Evolutionary conservation across 2,113 vertebrate genomes (phyloP), one percentile per base, ranked within the genome.

Genomic region (Hydrolagus affinis): DNA sequence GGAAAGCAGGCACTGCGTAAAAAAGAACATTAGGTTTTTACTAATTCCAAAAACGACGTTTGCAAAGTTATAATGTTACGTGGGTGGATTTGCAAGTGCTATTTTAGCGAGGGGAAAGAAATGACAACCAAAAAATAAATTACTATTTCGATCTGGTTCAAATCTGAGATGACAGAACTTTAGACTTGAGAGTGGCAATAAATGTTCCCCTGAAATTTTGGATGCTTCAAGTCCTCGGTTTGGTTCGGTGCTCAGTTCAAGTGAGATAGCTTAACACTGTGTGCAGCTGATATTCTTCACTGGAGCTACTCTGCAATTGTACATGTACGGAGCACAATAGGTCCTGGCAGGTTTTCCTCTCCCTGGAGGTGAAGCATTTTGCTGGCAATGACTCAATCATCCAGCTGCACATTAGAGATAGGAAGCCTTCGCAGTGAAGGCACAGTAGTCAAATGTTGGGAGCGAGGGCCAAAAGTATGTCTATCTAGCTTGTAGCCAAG

Each of bases 401-500:
- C 32, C 17, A 75, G 32, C 73, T 75, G 73, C 73, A 75, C 73
- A 75, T 44, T 44, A 10, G 73, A 56, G 73, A 75, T 56, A 75
- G 17, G 15, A 56, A 56, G 11, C 17, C 15, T 74, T 56, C 17
- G 15, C 73, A 75, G 56, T 75, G 32, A 75, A 75, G 32, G 21
- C 14, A 75, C 2, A 44, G 44, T 6, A 21, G 32, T 75, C 21
- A 56, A 75, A n/a, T 56, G 21, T 3, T 10, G 21, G 17, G 15
- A 56, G 44, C 10, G 17, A 44, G 4, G 21, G 17, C 73, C 73
- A 75, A 75, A 75, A 10, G 17, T 75, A 75, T 10, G 8, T 2
- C 73, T 44, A 7, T 75, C 15, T 4, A 21, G 17, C 6, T 11
- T 19, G 32, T 75, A 21, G 8, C 15, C 15, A 8, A 75, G 56